phyloP scores from a whole-genome alignment of 2,797 vertebrate species.

The Artibeus jamaicensis region DNA sequence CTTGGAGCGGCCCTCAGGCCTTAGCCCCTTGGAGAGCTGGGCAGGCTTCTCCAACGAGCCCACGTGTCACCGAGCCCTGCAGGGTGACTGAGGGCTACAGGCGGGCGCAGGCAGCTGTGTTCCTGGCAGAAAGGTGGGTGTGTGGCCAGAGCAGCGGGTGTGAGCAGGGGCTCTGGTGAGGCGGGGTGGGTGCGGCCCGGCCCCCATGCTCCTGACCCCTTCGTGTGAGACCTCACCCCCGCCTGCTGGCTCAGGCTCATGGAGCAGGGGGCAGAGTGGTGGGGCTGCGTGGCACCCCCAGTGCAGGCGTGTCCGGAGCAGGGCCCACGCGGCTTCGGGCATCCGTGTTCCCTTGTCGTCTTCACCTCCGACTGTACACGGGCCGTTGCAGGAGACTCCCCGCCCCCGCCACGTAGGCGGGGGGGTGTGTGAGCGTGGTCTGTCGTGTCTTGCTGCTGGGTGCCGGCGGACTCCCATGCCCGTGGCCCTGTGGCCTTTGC shows the following conservation, averaged over 20 bases:
- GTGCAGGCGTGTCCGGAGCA: rapidly evolving
- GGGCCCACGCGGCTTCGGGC: too few relatives aligned
- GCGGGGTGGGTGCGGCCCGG: rapidly evolving
- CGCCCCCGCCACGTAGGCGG: not conserved
- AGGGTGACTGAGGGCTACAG: not conserved
- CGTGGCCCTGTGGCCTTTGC: not conserved
- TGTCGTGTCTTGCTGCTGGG: not conserved
- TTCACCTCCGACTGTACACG: not conserved
- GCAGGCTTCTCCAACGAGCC: not conserved
- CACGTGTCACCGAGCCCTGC: not conserved
- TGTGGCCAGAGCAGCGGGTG: not conserved
- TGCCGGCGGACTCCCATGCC: rapidly evolving
- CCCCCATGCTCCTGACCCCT: rapidly evolving
- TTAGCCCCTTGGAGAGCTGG: too few relatives aligned
- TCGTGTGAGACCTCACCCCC: rapidly evolving
- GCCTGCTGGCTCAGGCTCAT: rapidly evolving
- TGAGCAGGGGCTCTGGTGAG: not conserved
- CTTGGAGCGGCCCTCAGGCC: not conserved
- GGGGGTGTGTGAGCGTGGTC: not conserved
- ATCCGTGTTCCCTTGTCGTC: not conserved
- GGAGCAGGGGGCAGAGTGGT: not conserved
- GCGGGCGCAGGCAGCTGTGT: not conserved
- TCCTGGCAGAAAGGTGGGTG: not conserved
- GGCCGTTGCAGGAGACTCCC: not conserved
- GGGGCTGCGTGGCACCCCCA: rapidly evolving